Base-by-base conservation (phyloP, 1,140 invertebrate species). In the Zophobas atratus region DNA sequence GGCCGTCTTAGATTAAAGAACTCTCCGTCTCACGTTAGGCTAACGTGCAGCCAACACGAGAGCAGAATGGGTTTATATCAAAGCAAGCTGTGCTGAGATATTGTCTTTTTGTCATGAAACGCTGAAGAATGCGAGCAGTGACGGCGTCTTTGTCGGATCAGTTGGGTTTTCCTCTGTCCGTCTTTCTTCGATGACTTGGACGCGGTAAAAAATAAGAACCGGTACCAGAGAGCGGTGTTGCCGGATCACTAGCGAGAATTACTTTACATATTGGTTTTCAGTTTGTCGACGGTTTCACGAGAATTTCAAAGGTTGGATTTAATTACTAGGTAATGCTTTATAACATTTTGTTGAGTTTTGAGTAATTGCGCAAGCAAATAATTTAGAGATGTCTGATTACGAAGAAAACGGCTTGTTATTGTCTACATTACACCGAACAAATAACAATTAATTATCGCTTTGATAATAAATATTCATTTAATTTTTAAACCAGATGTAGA, bases 31-130 rank as follows among this genome's bases (percentile, higher is more conserved):
- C 49, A 2, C 49, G 49, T 20, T 51, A 20, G n/a, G 49, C 49
- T 51, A 51, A 51, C 49, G 49, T 51, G 49, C 6, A 51, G 49
- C 49, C n/a, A 51, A 20, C 49, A 6, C 49, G n/a, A 51, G 49
- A 51, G 6, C n/a, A 20, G 49, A 51, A 20, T 51, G 49, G n/a
- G 49, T 51, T 51, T 51, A 51, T 51, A 51, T 51, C 49, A 51
- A 67, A 67, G 60, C 60, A 67, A 67, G 60, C 60, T 67, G 60
- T 36, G 70, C 48, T 55, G 51, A 32, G 46, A 74, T 74, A 74
- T 74, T 56, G 71, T 74, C 51, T 74, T 74, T 53, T 74, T 74
- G 71, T 74, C 71, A 36, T 74, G 71, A 74, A 74, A 74, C 51
- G 72, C 46, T 57, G 53, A 75, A 57, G 72, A 75, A 75, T 75